A percentile compares a stretch with the other conserved stretches of the same genome.
Conservation (phyloP, 2,113 vertebrate species). For the Nibea coibor region DNA sequence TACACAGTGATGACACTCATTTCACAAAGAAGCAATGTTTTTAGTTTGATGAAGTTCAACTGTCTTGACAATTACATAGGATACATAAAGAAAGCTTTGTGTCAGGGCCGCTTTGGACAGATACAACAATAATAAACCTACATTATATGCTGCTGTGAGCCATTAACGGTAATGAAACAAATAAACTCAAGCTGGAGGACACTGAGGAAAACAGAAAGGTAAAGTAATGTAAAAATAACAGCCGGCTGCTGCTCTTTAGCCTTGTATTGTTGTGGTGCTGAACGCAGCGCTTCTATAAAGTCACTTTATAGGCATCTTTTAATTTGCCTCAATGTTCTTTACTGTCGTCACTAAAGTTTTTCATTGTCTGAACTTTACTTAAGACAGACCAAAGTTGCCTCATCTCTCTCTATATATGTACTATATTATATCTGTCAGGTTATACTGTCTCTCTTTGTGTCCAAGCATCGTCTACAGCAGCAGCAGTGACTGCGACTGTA, state of each 20-base stretch:
- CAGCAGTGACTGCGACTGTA: not conserved
- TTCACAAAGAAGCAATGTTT: too few relatives aligned
- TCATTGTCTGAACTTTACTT: not conserved
- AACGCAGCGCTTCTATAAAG: slow-evolving; percentile 38
- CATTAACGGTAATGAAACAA: slow-evolving; percentile 17
- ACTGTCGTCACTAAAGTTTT: not conserved
- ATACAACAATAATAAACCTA: not conserved
- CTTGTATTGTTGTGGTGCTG: slow-evolving; percentile 31
- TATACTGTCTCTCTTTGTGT: not conserved
- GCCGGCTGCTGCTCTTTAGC: not conserved
- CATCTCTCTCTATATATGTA: not conserved
- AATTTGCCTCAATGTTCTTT: not conserved
- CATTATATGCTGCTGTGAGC: slow-evolving; percentile 19
- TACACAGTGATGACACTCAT: too few relatives aligned
- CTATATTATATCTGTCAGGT: not conserved
- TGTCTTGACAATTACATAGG: not conserved
- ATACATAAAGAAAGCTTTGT: slow-evolving; percentile 3
- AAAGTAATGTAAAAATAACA: not conserved
- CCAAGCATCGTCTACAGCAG: not conserved
- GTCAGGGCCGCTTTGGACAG: slow-evolving; percentile 9
- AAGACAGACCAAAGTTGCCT: not conserved
- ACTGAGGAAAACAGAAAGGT: not conserved
- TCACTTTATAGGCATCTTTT: not conserved
- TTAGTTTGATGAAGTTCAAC: not conserved
- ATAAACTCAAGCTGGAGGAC: slow-evolving; percentile 5